Percentiles rank a stretch among this genome's conserved stretches.
Conservation (phyloP, 2,113 vertebrate species). For the Thoracochromis brauschi region DNA sequence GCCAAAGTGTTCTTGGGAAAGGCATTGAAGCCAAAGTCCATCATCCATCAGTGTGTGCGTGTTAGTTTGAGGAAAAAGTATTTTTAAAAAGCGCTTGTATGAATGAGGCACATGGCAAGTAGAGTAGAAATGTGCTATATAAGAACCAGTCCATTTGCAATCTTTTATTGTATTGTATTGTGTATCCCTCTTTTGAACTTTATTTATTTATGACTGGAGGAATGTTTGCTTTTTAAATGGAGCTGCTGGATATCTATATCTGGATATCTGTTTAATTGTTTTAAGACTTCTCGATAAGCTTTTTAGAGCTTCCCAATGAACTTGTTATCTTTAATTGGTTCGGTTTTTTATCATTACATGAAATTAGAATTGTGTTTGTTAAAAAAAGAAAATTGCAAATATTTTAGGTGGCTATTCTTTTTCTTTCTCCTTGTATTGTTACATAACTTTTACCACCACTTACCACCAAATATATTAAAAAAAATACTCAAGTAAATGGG, state of each 20-base stretch:
- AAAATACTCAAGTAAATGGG: not conserved
- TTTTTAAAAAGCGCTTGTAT: not conserved
- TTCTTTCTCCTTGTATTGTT: not conserved
- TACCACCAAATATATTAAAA: not conserved
- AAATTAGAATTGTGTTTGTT: not conserved
- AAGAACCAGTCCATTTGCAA: not conserved
- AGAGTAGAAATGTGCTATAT: not conserved
- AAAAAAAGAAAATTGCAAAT: not conserved
- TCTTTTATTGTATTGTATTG: not conserved
- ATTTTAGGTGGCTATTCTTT: not conserved
- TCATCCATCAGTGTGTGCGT: accelerated
- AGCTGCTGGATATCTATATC: not conserved
- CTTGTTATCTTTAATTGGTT: not conserved
- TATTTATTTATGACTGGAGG: not conserved
- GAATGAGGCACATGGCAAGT: not conserved
- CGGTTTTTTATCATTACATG: not conserved
- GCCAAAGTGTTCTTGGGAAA: not conserved
- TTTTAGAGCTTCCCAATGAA: not conserved
- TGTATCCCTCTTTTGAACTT: not conserved
- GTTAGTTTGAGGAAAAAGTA: not conserved
- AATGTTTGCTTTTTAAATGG: not conserved
- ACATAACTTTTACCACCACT: not conserved
- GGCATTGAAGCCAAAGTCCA: not conserved
- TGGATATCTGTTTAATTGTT: not conserved
- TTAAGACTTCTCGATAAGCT: not conserved